phyloP scores from a whole-genome alignment of 1,140 invertebrate genomes.

The Eumaeus atala region DNA sequence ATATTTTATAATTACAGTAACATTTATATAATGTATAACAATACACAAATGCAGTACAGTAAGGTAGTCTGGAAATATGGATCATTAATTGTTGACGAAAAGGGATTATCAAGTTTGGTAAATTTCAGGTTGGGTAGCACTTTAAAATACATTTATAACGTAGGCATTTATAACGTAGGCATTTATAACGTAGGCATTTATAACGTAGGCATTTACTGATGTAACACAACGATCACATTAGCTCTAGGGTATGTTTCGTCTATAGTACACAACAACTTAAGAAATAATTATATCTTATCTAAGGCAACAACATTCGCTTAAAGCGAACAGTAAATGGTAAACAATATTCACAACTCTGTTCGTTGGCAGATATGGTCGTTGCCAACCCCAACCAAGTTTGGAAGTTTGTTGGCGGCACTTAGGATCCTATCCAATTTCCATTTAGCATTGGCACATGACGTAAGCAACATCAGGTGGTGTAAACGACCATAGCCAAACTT shows the following conservation, averaged over 20 bases:
- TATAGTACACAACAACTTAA: conserved; percentile 17
- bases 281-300: conserved; percentile 45
- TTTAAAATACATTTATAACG: no score
- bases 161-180: no score
- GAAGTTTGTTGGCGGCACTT: neutral
- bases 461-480: no score
- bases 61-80: no score
- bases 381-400: neutral
- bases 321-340: conserved; percentile 43
- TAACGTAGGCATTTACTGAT: neutral
- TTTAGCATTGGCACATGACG: neutral
- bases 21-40: neutral
- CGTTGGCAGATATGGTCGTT: conserved; percentile 30
- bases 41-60: no score
- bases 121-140: no score
- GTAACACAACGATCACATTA: conserved; percentile 58
- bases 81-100: no score
- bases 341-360: conserved; percentile 48
- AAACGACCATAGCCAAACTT: neutral
- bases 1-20: conserved; percentile 20
- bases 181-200: no score
- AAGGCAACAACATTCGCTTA: conserved; percentile 48
- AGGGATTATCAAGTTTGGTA: no score
- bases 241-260: conserved; percentile 39
- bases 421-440: neutral